A percentile compares a stretch with the other conserved stretches of the same genome.
Conservation (phyloP, 2,888 invertebrate species). For the Petrolisthes cinctipes region DNA sequence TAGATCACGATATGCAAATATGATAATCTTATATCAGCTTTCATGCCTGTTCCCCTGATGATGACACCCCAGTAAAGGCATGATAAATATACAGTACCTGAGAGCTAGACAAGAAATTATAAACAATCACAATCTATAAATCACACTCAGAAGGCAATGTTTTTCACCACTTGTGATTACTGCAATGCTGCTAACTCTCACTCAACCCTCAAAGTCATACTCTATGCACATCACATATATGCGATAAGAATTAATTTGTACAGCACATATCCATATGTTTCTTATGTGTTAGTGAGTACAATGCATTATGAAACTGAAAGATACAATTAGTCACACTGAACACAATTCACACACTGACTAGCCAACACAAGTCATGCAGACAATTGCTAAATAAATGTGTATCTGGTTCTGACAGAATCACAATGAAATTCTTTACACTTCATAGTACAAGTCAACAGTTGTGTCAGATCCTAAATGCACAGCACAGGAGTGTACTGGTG, state of each 20-base stretch:
- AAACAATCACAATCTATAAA: slow-evolving; percentile 51
- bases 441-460: slow-evolving; percentile 27
- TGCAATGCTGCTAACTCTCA: slow-evolving; percentile 17
- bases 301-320: slow-evolving; percentile 53
- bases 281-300: slow-evolving; percentile 56
- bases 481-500: slow-evolving; percentile 28
- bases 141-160: slow-evolving; percentile 53
- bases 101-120: slow-evolving; percentile 60
- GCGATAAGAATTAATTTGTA: slow-evolving; percentile 57
- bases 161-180: slow-evolving; percentile 41
- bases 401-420: slow-evolving; percentile 42
- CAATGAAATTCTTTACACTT: slow-evolving; percentile 35
- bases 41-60: slow-evolving; percentile 40
- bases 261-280: slow-evolving; percentile 54
- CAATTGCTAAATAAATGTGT: slow-evolving; percentile 55
- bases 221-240: slow-evolving; percentile 50
- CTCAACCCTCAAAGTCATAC: slow-evolving; percentile 30
- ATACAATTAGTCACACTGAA: slow-evolving; percentile 54
- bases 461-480: slow-evolving; percentile 50
- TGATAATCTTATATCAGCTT: slow-evolving; percentile 44
- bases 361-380: slow-evolving; percentile 58
- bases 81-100: slow-evolving; percentile 60
- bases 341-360: slow-evolving; percentile 58
- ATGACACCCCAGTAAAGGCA: slow-evolving; percentile 42
- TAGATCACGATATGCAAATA: slow-evolving; percentile 60